These are phyloP conservation scores for Acropternis orthonyx DNA, from an alignment of 2,797 vertebrate species.

Conservation along the genomic window DNA sequence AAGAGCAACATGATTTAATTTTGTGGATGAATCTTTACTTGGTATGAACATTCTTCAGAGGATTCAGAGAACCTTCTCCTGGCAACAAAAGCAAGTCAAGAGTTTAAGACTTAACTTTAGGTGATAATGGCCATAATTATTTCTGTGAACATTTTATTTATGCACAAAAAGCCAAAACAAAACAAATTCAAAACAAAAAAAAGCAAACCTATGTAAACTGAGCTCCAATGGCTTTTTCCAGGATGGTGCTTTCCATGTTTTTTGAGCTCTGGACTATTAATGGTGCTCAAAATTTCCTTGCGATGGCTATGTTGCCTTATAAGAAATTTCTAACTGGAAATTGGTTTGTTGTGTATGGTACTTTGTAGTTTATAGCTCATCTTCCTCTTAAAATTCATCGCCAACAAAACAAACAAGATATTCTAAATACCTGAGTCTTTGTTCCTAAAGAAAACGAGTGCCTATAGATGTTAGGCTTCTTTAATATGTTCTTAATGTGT, in stretches of 20 bases:
- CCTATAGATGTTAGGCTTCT: not conserved
- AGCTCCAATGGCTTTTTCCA: not conserved
- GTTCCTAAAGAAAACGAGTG: not conserved
- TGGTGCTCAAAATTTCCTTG: not conserved
- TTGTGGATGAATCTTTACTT: not conserved
- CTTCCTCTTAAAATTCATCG: not conserved
- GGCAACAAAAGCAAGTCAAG: not conserved
- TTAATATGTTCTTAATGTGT: not conserved
- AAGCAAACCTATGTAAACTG: not conserved
- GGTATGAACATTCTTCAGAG: not conserved
- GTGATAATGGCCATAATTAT: not conserved
- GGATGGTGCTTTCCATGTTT: not conserved
- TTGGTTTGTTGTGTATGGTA: not conserved
- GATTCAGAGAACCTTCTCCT: not conserved
- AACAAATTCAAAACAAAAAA: not conserved
- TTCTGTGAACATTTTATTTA: not conserved
- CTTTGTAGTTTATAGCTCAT: not conserved
- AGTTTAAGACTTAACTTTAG: not conserved
- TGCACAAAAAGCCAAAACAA: not conserved
- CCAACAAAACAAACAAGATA: not conserved
- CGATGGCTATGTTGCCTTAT: not conserved
- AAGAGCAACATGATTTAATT: not conserved
- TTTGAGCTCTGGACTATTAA: not conserved
- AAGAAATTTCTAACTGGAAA: not conserved
- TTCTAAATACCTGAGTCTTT: not conserved